Evolutionary conservation across 2,113 vertebrate species (phyloP), one percentile per base, ranked within the genome.

Genomic region (Chloebia gouldiae): DNA sequence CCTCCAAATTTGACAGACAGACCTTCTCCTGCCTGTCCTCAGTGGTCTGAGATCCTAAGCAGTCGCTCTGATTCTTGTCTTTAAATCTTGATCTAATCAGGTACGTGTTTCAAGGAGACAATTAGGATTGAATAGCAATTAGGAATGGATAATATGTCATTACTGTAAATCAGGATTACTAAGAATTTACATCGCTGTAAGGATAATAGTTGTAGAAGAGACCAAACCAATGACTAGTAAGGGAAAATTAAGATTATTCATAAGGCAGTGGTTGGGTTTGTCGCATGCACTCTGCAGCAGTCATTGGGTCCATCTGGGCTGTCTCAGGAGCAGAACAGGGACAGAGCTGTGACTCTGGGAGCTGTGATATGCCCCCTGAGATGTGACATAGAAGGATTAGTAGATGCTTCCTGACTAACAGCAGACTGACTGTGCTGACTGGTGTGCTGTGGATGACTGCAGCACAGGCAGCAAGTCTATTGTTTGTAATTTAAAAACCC

Each of bases 101-200:
- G 50, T 79, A 18, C 0, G 0, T 31, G 49, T 56, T 71, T 33
- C 69, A 68, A 71, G 61, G 47, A 94, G 28, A 77, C 37, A 78
- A 64, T 90, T 73, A 81, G 27, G 49, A 75, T 31, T 83, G 80
- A 90, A 56, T 19, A 81, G 51, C 76, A 88, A 86, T 93, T 90
- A 94, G 35, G 51, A 88, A 83, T 56, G 50, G 68, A 81, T 86
- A 88, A 80, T 59, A 75, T 68, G 37, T 47, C 53, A 53, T 93
- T 90, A 78, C 40, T 60, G 39, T 53, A 93, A 72, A 70, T 78
- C 56, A 68, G 75, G 69, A 81, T 93, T 86, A 88, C 86, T 84
- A 60, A 92, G 30, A 49, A 75, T 75, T 88, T 63, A 25, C 22
- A 53, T 81, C 15, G 27, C 10, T 42, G 37, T 83, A 83, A 88